phyloP scores from a whole-genome alignment of 2,888 invertebrate genomes.

The Trisateles emortualis region DNA sequence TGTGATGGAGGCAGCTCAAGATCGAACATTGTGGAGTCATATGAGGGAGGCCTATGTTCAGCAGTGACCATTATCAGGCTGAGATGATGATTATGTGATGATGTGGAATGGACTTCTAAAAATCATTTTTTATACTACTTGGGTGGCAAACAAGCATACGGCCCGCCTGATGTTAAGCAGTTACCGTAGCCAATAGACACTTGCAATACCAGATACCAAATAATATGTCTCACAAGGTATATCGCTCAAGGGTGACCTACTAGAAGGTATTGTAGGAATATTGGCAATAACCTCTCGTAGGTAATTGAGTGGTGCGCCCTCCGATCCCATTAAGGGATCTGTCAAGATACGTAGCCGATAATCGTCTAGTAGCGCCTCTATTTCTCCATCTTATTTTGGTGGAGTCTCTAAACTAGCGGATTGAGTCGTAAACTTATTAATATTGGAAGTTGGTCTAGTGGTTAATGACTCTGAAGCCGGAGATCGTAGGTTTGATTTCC shows the following conservation, averaged over 20 bases:
- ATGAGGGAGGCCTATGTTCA: too few species aligned
- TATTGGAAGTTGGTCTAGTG: too few species aligned
- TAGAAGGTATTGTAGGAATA: slow-evolving; percentile 45
- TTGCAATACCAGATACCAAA: not conserved
- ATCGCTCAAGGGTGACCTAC: slow-evolving; percentile 24
- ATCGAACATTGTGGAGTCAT: too few species aligned
- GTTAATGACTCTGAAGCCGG: too few species aligned
- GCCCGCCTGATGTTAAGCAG: too few species aligned
- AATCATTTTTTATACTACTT: too few species aligned
- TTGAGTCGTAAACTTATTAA: not conserved
- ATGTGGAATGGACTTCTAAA: too few species aligned
- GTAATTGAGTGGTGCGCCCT: slow-evolving; percentile 68
- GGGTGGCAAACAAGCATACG: too few species aligned
- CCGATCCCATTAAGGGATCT: slow-evolving; percentile 67
- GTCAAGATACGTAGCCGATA: slow-evolving; percentile 61
- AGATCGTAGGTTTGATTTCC: too few species aligned
- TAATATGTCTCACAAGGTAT: slow-evolving; percentile 19
- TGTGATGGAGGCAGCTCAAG: too few species aligned
- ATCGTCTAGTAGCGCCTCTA: slow-evolving; percentile 52
- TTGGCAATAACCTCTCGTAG: slow-evolving; percentile 63
- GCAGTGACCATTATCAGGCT: too few species aligned
- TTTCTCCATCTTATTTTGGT: slow-evolving; percentile 35
- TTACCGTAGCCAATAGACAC: not conserved
- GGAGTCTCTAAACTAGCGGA: slow-evolving; percentile 14
- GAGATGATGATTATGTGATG: too few species aligned